Base-by-base conservation (phyloP, 2,797 vertebrate species). In the Mycteria americana region DNA sequence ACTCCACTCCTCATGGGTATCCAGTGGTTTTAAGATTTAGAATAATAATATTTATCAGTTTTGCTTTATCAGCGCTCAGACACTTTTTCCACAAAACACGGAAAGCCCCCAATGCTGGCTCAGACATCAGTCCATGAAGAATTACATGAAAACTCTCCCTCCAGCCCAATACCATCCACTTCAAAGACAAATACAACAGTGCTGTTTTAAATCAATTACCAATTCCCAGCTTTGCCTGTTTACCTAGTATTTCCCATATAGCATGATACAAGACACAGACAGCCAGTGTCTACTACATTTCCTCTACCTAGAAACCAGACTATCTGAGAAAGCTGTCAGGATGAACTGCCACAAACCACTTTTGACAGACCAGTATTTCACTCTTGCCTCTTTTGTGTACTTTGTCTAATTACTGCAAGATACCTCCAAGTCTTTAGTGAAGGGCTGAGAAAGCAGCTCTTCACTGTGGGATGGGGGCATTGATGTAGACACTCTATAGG, bases 381-480 rank as follows among this genome's bases (percentile, higher is more conserved):
- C 24, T 48, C 25, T 21, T 62, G 33, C 46, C 88, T 22, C 45
- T 27, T 33, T 39, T 2, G 0, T 25, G 11, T n/a, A 18, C 27
- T 48, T 63, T 19, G 7, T 18, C 22, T 19, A 19, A n/a, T 22
- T 9, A 3, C 14, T 50, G 59, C 80, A 69, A 57, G 53, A 63
- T 3, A 56, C 1, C 22, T 6, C 37, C 53, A 24, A 18, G 11
- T 4, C 46, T 50, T 69, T 1, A 27, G n/a, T 0, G 3, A 39
- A 41, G 27, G 25, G 9, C 41, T 33, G 27, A 8, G 17, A 11
- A 50, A 64, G 22, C 18, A n/a, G 5, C 35, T 48, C 39, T 18
- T 18, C n/a, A 5, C 73, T 10, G 5, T 0, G 24, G 39, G 51
- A 3, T 31, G 14, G 4, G 7, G 12, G 22, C 11, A 18, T 0